phyloP scores from a whole-genome alignment of 2,888 invertebrate genomes.

The Tiphia femorata region DNA sequence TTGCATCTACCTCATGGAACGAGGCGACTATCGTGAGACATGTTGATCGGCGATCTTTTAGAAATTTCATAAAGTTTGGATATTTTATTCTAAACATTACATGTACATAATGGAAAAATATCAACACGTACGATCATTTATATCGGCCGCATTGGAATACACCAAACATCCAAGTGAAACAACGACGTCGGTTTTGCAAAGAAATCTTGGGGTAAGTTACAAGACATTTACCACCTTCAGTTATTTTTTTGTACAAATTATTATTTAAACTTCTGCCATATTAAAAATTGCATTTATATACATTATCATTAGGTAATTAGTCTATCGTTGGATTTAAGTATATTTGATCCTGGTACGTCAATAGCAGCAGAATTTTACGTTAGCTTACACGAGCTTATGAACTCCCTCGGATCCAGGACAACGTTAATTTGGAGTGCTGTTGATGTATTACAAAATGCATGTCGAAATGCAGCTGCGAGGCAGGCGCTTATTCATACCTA shows the following conservation, averaged over 20 bases:
- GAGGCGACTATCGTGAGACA: neutral
- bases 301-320: constrained; percentile 71
- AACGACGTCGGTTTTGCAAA: constrained; percentile 57
- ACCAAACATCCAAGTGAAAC: constrained; percentile 59
- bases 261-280: neutral
- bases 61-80: neutral
- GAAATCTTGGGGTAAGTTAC: constrained; percentile 60
- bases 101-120: constrained; percentile 53
- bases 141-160: constrained; percentile 57
- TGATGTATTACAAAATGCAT: constrained; percentile 76
- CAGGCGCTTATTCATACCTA: constrained; percentile 78
- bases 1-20: neutral
- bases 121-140: constrained; percentile 59
- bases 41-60: neutral
- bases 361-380: constrained; percentile 78
- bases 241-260: neutral
- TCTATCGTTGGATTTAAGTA: constrained; percentile 75
- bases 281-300: neutral
- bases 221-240: neutral
- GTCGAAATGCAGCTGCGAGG: constrained; percentile 75
- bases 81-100: neutral
- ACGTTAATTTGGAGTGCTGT: constrained; percentile 77
- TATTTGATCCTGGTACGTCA: constrained; percentile 77
- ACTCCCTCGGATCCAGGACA: constrained; percentile 72
- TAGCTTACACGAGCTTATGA: constrained; percentile 77